Evolutionary conservation across 2,113 vertebrate genomes (phyloP), one percentile per base, ranked within the genome.

Genomic region (Phodopus roborovskii): DNA sequence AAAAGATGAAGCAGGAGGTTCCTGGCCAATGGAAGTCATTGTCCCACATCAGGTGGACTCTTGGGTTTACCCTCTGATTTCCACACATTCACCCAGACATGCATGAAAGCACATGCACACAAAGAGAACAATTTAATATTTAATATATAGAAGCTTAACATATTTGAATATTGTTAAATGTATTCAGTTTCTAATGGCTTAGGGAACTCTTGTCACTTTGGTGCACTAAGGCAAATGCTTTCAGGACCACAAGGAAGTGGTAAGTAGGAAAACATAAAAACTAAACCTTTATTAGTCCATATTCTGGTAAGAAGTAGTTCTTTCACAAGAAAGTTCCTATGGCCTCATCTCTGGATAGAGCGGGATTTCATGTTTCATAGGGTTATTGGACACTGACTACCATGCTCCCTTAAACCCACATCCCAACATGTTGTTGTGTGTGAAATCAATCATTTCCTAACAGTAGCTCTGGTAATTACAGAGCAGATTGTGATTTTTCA

Each of bases 381-480:
- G 28, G 1, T 88, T 53, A 78, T 90, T 71, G 60, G 26, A 28
- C 62, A 70, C 28, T 85, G 50, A 85, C 15, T 58, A 71, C 64
- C 26, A 45, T 5, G 36, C 20, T 78, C 9, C 50, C 17, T 58
- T 48, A 15, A 33, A 88, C 24, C 33, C 10, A 62, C 81, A 82
- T 58, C 62, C 66, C 62, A 77, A 20, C 24, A 13, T 48, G 60
- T 78, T 93, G 50, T 12, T 87, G 10, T 77, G 5, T 74, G 28
- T 95, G 33, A 3, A 82, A 88, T 97, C 88, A 86, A 95, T 96
- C 62, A 16, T 12, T 88, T 92, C 60, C 28, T 94, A 45, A 83
- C 88, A 33, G 73, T 74, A 39, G 19, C 26, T 4, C n/a, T 78
- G 17, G 30, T 78, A 42, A 95, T 91, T 96, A 73, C 42, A 64